Evolutionary conservation across 2,888 invertebrate genomes (phyloP).

Genomic region (Heteromyza rotundicornis): DNA sequence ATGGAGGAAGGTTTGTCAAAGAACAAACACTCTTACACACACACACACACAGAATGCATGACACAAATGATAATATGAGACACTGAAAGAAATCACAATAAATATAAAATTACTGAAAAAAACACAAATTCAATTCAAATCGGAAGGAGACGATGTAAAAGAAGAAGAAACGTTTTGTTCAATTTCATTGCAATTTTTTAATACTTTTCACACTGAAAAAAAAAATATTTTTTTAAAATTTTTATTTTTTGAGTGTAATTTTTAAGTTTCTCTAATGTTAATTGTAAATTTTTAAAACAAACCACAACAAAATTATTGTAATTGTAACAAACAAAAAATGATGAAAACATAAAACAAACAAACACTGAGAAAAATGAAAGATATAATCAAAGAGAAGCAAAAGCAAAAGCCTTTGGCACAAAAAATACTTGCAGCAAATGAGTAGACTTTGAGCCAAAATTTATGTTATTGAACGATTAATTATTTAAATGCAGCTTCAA

Average conservation of each 20-base stretch:
- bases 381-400: neutral
- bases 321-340: constrained; percentile 13
- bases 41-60: too few species aligned
- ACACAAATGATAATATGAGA: too few species aligned
- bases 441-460: constrained; percentile 19
- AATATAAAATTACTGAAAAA: too few species aligned
- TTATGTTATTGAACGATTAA: neutral
- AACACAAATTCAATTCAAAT: too few species aligned
- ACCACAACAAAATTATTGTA: neutral
- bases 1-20: too few species aligned
- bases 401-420: too few species aligned
- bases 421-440: constrained; percentile 8
- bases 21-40: too few species aligned
- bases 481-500: neutral
- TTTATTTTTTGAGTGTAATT: constrained; percentile 11
- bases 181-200: constrained; percentile 21
- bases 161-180: neutral
- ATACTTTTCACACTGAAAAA: constrained; percentile 19
- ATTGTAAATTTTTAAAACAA: neutral
- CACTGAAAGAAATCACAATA: too few species aligned
- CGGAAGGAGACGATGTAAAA: too few species aligned
- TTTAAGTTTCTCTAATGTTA: neutral
- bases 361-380: constrained; percentile 21
- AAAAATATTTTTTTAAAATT: constrained; percentile 21
- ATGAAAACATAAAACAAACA: constrained; percentile 17